phyloP scores from a whole-genome alignment of 1,140 invertebrate genomes.

The Pygmarrhopalites habei region DNA sequence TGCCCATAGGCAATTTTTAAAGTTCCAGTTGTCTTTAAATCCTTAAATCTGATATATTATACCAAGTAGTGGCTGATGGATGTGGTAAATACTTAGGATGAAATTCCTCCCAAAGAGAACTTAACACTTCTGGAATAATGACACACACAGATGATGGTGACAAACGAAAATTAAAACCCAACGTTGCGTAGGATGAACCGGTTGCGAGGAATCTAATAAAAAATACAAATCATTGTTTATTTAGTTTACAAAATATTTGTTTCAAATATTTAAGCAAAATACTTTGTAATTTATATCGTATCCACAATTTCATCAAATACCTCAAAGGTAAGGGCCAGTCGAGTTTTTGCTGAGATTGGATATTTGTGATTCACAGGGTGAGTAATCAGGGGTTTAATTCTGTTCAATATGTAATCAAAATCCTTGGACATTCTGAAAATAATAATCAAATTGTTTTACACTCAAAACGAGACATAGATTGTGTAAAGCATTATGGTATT shows the following conservation, averaged over 20 bases:
- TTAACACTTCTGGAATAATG: constrained; percentile 4
- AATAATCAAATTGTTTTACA: no score
- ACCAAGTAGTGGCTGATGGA: not conserved
- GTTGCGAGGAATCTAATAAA: constrained; percentile 4
- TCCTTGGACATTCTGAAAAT: constrained; percentile 5
- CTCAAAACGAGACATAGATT: no score
- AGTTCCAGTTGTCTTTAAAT: constrained; percentile 37
- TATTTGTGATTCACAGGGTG: not conserved
- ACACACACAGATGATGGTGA: not conserved
- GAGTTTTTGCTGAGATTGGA: not conserved
- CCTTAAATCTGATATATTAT: constrained; percentile 22
- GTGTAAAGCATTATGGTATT: not conserved
- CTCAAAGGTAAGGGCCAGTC: constrained; percentile 14
- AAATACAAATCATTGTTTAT: no score
- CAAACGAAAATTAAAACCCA: not conserved
- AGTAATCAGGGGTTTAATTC: not conserved
- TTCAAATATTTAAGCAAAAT: not conserved
- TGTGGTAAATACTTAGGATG: not conserved
- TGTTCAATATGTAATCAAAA: constrained; percentile 1
- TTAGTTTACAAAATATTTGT: not conserved
- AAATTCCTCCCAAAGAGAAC: not conserved
- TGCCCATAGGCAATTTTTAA: constrained; percentile 40
- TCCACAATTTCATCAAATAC: no score
- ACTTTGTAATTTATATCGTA: not conserved
- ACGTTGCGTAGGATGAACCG: not conserved